phyloP scores from a whole-genome alignment of 2,888 invertebrate species.

The Tiphia femorata region DNA sequence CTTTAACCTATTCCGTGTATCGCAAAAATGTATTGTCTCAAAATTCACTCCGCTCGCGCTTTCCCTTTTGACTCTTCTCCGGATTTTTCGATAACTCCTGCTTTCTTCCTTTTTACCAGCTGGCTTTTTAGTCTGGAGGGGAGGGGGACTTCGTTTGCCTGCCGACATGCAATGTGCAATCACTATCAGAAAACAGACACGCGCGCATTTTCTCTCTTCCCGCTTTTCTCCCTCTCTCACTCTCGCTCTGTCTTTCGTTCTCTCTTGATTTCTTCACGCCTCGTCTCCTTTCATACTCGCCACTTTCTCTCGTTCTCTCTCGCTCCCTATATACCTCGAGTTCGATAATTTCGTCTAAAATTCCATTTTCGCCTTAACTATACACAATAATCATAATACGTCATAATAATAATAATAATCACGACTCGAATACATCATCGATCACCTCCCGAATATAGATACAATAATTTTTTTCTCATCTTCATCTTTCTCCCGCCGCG shows the following conservation, averaged over 20 bases:
- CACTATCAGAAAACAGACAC: constrained; percentile 46
- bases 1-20: no score
- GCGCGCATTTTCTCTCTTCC: constrained; percentile 38
- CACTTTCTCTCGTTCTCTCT: constrained; percentile 22
- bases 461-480: constrained; percentile 61
- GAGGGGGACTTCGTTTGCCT: constrained; percentile 49
- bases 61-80: constrained; percentile 9
- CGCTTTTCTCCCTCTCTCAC: constrained; percentile 24
- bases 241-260: constrained; percentile 14
- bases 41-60: constrained; percentile 1
- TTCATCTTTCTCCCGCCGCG: constrained; percentile 41
- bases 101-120: background rate
- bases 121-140: constrained; percentile 36
- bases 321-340: constrained; percentile 49
- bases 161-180: constrained; percentile 66
- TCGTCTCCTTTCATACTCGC: background rate
- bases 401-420: constrained; percentile 53
- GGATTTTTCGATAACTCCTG: constrained; percentile 13
- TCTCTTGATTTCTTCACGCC: constrained; percentile 29
- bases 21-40: constrained; percentile 2
- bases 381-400: constrained; percentile 59
- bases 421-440: constrained; percentile 67
- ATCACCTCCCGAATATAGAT: constrained; percentile 67
- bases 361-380: constrained; percentile 61
- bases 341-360: constrained; percentile 53